Percentiles rank a stretch among this genome's conserved stretches.
Evolutionary conservation across 92 coral and sea anemone genomes (phyloP).

Genomic region (Montipora capitata): DNA sequence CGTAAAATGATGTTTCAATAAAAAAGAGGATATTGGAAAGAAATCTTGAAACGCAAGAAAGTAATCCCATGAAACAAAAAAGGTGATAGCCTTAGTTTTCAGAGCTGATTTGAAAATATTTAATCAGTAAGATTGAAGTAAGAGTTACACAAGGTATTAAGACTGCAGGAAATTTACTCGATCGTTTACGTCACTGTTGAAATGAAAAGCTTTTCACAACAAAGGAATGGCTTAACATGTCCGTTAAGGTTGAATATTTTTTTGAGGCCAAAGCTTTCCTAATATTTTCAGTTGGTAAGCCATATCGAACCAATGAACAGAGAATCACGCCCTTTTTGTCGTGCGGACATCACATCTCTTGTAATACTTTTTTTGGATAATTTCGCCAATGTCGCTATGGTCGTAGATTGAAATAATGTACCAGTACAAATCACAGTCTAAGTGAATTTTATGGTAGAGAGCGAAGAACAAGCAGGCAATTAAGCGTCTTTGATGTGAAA

Average conservation of each 20-base stretch:
- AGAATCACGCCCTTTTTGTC: no score
- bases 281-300: background rate
- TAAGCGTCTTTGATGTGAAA: background rate
- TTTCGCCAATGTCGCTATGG: no score
- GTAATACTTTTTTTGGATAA: no score
- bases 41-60: background rate
- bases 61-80: background rate
- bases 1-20: background rate
- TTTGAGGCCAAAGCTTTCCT: background rate
- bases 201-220: background rate
- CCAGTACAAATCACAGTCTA: no score
- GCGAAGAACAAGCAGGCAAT: no score
- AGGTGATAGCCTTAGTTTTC: background rate
- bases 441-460: no score
- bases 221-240: background rate
- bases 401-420: no score
- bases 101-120: background rate
- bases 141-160: background rate
- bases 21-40: background rate
- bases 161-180: conserved; percentile 15
- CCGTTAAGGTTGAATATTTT: background rate
- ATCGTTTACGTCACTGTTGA: background rate
- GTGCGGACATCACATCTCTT: no score
- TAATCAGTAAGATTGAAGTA: background rate
- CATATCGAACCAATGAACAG: background rate